These are phyloP conservation scores for Papio anubis DNA, from an alignment of 2,113 vertebrate species.

Conservation along the genomic window DNA sequence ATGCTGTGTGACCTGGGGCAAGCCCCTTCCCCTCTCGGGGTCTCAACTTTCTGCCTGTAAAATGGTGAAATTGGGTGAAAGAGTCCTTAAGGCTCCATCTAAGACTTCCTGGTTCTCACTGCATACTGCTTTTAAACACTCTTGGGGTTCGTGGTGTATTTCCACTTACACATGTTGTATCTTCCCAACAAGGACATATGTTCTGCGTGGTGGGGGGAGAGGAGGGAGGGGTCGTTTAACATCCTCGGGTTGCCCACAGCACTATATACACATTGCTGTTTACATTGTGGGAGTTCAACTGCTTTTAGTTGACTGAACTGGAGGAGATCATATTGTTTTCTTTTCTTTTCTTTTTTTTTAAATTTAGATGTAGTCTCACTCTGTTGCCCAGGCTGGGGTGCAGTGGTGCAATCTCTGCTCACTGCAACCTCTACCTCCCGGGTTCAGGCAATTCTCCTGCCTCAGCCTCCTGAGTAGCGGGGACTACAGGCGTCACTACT, in stretches of 20 bases:
- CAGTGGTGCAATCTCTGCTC: too few species aligned
- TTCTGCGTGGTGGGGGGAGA: not conserved
- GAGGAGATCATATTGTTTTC: not conserved
- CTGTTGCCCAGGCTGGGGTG: too few species aligned
- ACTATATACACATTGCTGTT: not conserved
- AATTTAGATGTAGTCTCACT: too few species aligned
- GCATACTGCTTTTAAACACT: not conserved
- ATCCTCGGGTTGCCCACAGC: not conserved
- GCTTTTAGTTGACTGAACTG: not conserved
- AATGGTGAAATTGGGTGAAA: not conserved
- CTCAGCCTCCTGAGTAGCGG: too few species aligned
- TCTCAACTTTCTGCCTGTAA: not conserved
- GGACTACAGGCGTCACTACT: too few species aligned
- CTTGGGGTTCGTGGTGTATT: not conserved
- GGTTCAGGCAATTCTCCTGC: too few species aligned
- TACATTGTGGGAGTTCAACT: not conserved
- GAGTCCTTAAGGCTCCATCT: not conserved
- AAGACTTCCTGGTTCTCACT: not conserved
- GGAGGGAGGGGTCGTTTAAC: not conserved
- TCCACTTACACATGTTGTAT: not conserved
- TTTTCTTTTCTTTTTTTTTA: rapidly evolving
- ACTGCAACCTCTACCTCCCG: too few species aligned
- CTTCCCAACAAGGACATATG: not conserved
- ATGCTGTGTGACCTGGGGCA: not conserved
- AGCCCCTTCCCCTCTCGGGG: not conserved